phyloP scores from a whole-genome alignment of 2,888 invertebrate species.

The Eucera pruinosa region DNA sequence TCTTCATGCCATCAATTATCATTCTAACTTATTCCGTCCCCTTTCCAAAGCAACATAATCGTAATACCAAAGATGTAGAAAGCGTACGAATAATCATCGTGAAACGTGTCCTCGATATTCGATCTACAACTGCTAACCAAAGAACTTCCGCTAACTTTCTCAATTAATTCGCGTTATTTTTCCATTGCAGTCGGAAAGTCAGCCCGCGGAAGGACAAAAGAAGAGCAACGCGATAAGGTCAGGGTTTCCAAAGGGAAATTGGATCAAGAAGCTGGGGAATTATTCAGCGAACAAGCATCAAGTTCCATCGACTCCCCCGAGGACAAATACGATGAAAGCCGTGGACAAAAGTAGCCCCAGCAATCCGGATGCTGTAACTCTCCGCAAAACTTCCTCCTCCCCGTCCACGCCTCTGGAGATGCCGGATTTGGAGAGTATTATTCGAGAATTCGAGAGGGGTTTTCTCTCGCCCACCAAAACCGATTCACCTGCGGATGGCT shows the following conservation, averaged over 20 bases:
- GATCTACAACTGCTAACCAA: too few species aligned
- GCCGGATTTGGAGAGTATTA: constrained; percentile 69
- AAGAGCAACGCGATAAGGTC: not conserved
- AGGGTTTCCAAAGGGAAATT: constrained; percentile 32
- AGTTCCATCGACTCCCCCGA: constrained; percentile 12
- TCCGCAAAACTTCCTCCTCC: not conserved
- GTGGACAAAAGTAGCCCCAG: constrained; percentile 15
- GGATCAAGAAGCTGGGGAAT: constrained; percentile 60
- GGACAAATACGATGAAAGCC: not conserved
- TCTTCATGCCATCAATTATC: too few species aligned
- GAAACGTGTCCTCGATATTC: too few species aligned
- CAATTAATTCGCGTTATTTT: too few species aligned
- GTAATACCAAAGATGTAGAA: not conserved
- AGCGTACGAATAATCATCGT: too few species aligned
- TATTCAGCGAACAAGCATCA: constrained; percentile 50
- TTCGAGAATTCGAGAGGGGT: constrained; percentile 72
- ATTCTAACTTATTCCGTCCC: too few species aligned
- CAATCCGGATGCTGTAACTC: not conserved
- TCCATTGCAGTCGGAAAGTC: constrained; percentile 21
- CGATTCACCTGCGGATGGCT: not conserved
- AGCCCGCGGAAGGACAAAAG: not conserved
- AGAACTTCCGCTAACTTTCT: too few species aligned
- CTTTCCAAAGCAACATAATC: too few species aligned
- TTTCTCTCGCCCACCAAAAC: constrained; percentile 67
- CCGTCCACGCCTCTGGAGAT: constrained; percentile 20